Evolutionary conservation across 1,140 invertebrate genomes (phyloP), one percentile per base, ranked within the genome.

Genomic region (Hypothenemus hampei): DNA sequence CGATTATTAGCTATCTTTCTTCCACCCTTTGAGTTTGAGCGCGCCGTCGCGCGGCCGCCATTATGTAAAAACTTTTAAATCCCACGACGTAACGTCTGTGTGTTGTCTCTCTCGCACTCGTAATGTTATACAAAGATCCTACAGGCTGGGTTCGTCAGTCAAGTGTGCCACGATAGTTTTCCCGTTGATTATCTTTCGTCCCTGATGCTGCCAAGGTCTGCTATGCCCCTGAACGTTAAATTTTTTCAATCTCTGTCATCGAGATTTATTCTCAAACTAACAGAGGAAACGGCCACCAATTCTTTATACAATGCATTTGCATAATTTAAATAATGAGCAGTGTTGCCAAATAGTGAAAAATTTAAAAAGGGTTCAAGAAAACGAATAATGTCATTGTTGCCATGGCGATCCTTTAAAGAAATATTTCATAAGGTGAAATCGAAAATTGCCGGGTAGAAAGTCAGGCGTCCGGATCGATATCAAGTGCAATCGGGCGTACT

Each of bases 11-110:
- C n/a, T n/a, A n/a, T n/a, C n/a, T n/a, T n/a, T n/a, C n/a, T n/a
- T n/a, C n/a, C n/a, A n/a, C n/a, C n/a, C n/a, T n/a, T n/a, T n/a
- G 51, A 45, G 51, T 54, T 43, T 54, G 41, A 22, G 49, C 49
- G 29, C 33, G 36, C 31, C 39, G 24, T n/a, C n/a, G n/a, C n/a
- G n/a, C n/a, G 50, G 15, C 45, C 16, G 52, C 52, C 43, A 55
- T 47, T 48, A 47, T 44, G 44, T 55, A 55, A 46, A 55, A 36
- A 31, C 52, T 26, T 47, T 54, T 23, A n/a, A n/a, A n/a, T n/a
- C n/a, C n/a, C n/a, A n/a, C n/a, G n/a, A n/a, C n/a, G n/a, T n/a
- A n/a, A n/a, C n/a, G n/a, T n/a, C n/a, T n/a, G n/a, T n/a, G n/a
- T n/a, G n/a, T n/a, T n/a, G 23, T 23, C 39, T 36, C 8, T 44